These are phyloP conservation scores for Campopleginae sp. DNA, from an alignment of 2,888 invertebrate species.

Conservation along the genomic window DNA sequence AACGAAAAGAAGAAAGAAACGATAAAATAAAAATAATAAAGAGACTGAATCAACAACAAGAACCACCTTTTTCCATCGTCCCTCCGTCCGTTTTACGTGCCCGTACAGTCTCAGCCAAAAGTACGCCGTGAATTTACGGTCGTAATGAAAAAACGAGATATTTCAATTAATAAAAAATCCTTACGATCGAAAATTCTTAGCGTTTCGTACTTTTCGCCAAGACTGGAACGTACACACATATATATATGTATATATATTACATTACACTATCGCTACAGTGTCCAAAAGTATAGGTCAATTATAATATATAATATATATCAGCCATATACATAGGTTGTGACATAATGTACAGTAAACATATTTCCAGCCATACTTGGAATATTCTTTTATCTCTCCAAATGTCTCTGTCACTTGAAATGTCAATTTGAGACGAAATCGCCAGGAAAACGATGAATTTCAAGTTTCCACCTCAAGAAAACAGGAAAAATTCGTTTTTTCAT, in stretches of 20 bases:
- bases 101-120: background rate
- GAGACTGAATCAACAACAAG: conserved; percentile 44
- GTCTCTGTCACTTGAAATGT: conserved; percentile 11
- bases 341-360: conserved; percentile 63
- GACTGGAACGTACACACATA: conserved; percentile 24
- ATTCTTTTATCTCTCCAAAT: conserved; percentile 32
- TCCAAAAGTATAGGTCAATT: conserved; percentile 82
- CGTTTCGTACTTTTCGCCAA: background rate
- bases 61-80: conserved; percentile 39
- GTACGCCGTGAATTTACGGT: no score
- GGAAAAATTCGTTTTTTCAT: background rate
- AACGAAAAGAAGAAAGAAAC: conserved; percentile 68
- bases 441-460: background rate
- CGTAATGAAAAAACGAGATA: no score
- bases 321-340: conserved; percentile 69
- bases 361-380: conserved; percentile 39
- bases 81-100: conserved; percentile 43
- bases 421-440: conserved; percentile 7
- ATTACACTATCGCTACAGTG: conserved; percentile 78
- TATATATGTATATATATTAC: conserved; percentile 66
- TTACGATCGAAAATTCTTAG: no score
- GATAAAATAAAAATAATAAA: conserved; percentile 39
- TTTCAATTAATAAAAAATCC: no score
- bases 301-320: conserved; percentile 77
- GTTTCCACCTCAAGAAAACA: background rate